Conservation (phyloP, 1,140 invertebrate species). For the Euborellia annulipes region DNA sequence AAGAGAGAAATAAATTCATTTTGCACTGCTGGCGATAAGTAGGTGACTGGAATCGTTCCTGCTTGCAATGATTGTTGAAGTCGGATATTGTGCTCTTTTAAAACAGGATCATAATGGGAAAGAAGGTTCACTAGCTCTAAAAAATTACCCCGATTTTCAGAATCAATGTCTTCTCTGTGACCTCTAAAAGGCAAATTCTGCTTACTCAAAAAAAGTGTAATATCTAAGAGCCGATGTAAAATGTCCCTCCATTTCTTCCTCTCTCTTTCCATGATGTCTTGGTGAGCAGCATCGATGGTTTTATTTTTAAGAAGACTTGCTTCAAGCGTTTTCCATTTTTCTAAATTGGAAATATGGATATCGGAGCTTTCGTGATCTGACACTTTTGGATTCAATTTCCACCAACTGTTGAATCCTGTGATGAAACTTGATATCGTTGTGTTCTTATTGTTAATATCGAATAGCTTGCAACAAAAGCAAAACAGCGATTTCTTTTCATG, state of each 20-base stretch:
- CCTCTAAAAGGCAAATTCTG: conserved; percentile 18
- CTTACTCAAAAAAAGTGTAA: conserved; percentile 14
- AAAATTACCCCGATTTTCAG: conserved; percentile 19
- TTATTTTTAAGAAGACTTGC: conserved; percentile 9
- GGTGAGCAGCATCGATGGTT: conserved; percentile 14
- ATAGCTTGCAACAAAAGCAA: conserved; percentile 17
- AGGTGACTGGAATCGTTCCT: conserved; percentile 5
- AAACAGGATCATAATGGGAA: conserved; percentile 18
- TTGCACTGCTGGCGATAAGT: conserved; percentile 15
- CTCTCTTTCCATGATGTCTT: conserved; percentile 13
- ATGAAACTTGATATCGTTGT: neutral
- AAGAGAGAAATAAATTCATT: conserved; percentile 17
- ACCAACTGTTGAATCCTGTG: conserved; percentile 13
- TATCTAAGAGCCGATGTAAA: conserved; percentile 15
- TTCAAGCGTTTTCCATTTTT: conserved; percentile 11
- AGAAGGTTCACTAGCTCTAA: conserved; percentile 18
- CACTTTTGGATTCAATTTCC: conserved; percentile 10
- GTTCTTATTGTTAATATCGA: conserved; percentile 9
- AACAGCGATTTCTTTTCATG: conserved; percentile 9
- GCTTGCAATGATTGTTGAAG: too few relatives aligned
- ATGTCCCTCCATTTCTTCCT: conserved; percentile 14
- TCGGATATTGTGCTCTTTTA: conserved; percentile 13
- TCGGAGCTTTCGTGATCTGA: conserved; percentile 11
- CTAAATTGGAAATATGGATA: conserved; percentile 10
- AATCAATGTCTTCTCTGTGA: conserved; percentile 12